Percentiles rank a stretch among this genome's conserved stretches.
Conservation (phyloP, 2,888 invertebrate species). For the Ormyrus pomaceus region DNA sequence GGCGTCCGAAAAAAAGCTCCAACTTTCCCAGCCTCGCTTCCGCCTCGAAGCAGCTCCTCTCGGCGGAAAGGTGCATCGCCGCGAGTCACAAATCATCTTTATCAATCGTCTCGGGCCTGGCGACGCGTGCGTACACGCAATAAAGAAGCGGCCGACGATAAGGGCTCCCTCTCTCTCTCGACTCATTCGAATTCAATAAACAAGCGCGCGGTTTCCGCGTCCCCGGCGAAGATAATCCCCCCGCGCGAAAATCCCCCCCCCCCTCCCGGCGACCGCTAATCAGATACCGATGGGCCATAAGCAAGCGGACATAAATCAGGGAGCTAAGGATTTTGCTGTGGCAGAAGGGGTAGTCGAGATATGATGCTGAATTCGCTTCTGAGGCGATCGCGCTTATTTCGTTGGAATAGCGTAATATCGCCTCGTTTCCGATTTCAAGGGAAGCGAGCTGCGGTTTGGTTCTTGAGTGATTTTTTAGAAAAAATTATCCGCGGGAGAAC, state of each 20-base stretch:
- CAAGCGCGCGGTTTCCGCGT: constrained; percentile 30
- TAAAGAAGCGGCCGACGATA: not conserved
- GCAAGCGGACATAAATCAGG: constrained; percentile 40
- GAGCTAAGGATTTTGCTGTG: not conserved
- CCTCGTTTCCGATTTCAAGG: not conserved
- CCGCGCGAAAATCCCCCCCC: not conserved
- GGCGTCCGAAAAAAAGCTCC: not conserved
- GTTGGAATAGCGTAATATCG: not conserved
- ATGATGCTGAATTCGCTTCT: not conserved
- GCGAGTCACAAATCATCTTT: constrained; percentile 34
- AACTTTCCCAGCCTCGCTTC: constrained; percentile 1
- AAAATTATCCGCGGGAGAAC: not conserved
- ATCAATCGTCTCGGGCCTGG: constrained; percentile 6
- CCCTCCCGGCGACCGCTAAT: not conserved
- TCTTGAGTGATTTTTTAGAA: not conserved
- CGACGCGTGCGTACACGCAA: not conserved
- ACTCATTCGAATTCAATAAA: constrained; percentile 50
- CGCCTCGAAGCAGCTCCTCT: not conserved
- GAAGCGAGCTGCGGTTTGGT: not conserved
- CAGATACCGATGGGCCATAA: constrained; percentile 3
- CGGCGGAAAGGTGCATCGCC: too few relatives aligned
- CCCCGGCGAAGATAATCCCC: not conserved
- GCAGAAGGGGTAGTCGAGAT: not conserved
- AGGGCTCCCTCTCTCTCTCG: not conserved
- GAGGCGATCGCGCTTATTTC: not conserved